Conservation (phyloP, 2,113 vertebrate genomes). For the Paratilapia polleni region DNA sequence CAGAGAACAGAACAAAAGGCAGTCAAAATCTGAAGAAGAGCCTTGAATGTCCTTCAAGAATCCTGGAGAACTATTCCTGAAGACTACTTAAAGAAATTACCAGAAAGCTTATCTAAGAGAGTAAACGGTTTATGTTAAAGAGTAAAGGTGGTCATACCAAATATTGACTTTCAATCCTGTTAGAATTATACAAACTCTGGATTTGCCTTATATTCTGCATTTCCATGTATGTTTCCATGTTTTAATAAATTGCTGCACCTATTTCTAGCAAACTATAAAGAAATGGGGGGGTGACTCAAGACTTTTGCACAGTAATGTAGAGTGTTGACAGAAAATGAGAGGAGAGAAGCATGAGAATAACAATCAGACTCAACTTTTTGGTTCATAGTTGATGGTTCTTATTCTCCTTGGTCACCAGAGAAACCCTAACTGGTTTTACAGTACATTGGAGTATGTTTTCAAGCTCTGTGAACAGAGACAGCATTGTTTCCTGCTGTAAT, state of each 20-base stretch:
- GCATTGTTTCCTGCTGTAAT: background rate
- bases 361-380: background rate
- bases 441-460: background rate
- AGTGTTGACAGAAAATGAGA: background rate
- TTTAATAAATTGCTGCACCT: background rate
- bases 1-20: too few species aligned
- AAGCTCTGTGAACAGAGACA: background rate
- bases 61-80: too few species aligned
- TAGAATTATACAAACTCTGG: too few species aligned
- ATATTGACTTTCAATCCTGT: too few species aligned
- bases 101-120: too few species aligned
- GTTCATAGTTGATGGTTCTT: background rate
- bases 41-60: too few species aligned
- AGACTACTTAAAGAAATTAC: too few species aligned
- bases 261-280: background rate
- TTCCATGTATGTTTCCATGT: background rate
- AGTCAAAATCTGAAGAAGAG: too few species aligned
- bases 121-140: too few species aligned
- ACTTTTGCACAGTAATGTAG: background rate
- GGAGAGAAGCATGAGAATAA: background rate
- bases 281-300: background rate
- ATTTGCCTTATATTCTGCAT: background rate
- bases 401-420: background rate
- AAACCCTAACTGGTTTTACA: background rate
- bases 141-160: too few species aligned